Base-by-base conservation (phyloP, 2,888 invertebrate genomes). In the Dasysyrphus tricinctus region DNA sequence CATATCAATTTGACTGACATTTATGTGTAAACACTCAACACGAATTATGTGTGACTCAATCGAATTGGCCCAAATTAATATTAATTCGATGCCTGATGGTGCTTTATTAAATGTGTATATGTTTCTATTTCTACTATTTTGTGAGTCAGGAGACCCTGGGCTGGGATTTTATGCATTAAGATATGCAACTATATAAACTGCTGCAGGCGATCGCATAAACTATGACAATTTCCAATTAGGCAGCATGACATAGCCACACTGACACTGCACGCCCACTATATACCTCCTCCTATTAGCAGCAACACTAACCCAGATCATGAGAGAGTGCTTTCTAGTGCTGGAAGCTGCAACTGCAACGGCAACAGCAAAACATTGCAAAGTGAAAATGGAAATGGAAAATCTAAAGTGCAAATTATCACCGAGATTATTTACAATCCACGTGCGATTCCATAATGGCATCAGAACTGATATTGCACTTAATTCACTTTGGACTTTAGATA, bases 371-470 rank as follows among this genome's bases (percentile, higher is more conserved):
- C 51, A 90, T 88, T 88, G 89, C 90, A 90, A 90, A 90, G 90
- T 90, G 89, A 73, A 89, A 90, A 91, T 91, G 91, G 89, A 90
- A 90, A 91, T 91, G 91, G 89, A 89, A 91, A 91, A 91, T 87
- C 87, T 83, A 87, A 83, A 87, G 87, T 83, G 87, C 87, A 87
- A 87, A 87, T 87, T 87, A 87, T 82, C 88, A 87, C 88, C 88
- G 88, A 88, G 88, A 88, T 87, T 88, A 84, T 88, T 84, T 88
- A 83, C 80, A 81, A 88, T 88, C 88, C 88, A 88, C 88, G 88
- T 88, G 88, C 88, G 88, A 87, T 65, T 84, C 86, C 57, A 77
- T 86, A 88, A 88, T 86, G 83, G 76, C 81, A 88, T 88, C 88
- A 88, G 70, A 81, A 82, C 86, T 86, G 86, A 86, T 86, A 86